A percentile compares a stretch with the other conserved stretches of the same genome.
phyloP scores from a whole-genome alignment of 2,888 invertebrate species.

The Acleris holmiana region DNA sequence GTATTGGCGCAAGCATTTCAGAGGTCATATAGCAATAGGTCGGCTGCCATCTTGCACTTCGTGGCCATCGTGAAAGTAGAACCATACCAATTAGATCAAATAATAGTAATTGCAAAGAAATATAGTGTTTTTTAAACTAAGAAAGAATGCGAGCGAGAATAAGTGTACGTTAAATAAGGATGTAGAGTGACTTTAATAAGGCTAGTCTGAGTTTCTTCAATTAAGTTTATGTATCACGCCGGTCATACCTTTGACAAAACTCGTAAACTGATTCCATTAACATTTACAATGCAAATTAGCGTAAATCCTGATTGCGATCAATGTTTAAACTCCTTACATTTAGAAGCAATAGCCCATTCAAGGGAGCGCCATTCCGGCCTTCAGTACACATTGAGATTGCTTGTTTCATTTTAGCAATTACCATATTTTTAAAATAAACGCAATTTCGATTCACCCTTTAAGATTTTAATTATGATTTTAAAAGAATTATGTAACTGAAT shows the following conservation, averaged over 20 bases:
- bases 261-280: conserved; percentile 64
- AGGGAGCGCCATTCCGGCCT: conserved; percentile 59
- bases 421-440: conserved; percentile 68
- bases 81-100: too few species aligned
- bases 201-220: not conserved
- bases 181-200: not conserved
- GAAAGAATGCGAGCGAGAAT: too few species aligned
- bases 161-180: too few species aligned
- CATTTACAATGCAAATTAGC: conserved; percentile 71
- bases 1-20: too few species aligned
- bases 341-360: conserved; percentile 70
- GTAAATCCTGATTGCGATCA: conserved; percentile 75
- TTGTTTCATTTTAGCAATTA: conserved; percentile 73
- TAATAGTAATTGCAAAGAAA: too few species aligned
- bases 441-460: conserved; percentile 63
- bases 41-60: too few species aligned
- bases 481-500: conserved; percentile 30
- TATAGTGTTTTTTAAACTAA: too few species aligned
- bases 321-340: conserved; percentile 70
- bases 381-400: conserved; percentile 69
- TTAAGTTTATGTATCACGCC: conserved; percentile 40
- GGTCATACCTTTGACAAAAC: conserved; percentile 49
- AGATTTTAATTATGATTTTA: conserved; percentile 58
- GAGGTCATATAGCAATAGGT: too few species aligned
- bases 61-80: too few species aligned